Percentiles rank a stretch among this genome's conserved stretches.
These are phyloP conservation scores for Tipula unca DNA, from an alignment of 2,888 invertebrate genomes.

Conservation along the genomic window DNA sequence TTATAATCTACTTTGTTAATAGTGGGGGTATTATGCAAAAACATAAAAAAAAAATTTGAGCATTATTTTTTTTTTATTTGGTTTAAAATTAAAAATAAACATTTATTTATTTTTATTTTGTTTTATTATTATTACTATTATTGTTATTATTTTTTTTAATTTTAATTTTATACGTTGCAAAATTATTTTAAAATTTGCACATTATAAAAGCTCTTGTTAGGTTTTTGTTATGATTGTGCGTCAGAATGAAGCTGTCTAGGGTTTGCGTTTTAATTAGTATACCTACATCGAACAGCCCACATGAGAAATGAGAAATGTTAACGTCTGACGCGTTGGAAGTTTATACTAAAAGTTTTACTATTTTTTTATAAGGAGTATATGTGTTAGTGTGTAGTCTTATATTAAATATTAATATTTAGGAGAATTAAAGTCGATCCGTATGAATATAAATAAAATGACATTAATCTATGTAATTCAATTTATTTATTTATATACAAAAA, in stretches of 20 bases:
- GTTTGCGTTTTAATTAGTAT: too few relatives aligned
- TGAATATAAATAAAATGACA: too few relatives aligned
- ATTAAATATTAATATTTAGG: too few relatives aligned
- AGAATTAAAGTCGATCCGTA: too few relatives aligned
- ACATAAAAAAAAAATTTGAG: not conserved
- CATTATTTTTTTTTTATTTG: not conserved
- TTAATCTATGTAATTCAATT: too few relatives aligned
- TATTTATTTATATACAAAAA: too few relatives aligned
- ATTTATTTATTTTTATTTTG: not conserved
- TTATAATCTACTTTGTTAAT: not conserved
- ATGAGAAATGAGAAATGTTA: too few relatives aligned
- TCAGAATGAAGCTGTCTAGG: not conserved
- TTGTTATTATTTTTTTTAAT: not conserved
- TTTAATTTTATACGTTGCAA: not conserved
- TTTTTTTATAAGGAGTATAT: too few relatives aligned
- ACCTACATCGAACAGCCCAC: too few relatives aligned
- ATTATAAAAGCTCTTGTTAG: not conserved
- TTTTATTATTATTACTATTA: not conserved
- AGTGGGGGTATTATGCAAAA: not conserved
- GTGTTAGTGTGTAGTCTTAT: too few relatives aligned
- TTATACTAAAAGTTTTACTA: too few relatives aligned
- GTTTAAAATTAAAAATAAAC: constrained; percentile 1
- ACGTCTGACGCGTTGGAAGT: too few relatives aligned
- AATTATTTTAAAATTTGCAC: not conserved
- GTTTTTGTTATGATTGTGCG: not conserved